Evolutionary conservation across 2,113 vertebrate genomes (phyloP).

Genomic region (Syrmaticus mikado): DNA sequence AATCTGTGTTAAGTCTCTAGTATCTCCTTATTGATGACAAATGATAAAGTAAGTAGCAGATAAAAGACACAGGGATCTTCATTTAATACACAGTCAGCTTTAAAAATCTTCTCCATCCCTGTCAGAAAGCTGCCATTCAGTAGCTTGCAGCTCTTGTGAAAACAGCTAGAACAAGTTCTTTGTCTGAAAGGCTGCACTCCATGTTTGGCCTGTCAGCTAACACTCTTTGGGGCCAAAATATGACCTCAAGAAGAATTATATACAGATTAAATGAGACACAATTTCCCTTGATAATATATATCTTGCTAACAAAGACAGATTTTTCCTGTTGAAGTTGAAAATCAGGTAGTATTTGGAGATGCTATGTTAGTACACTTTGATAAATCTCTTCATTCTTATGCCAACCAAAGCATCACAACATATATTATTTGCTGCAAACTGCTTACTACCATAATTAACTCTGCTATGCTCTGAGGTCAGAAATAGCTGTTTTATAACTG

Average conservation of each 20-base stretch:
- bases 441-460: conserved; percentile 44
- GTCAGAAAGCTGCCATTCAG: background rate
- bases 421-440: conserved; percentile 53
- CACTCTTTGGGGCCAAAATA: background rate
- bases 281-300: background rate
- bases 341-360: background rate
- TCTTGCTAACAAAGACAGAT: conserved; percentile 2
- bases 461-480: background rate
- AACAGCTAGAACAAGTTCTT: background rate
- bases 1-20: background rate
- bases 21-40: background rate
- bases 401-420: conserved; percentile 8
- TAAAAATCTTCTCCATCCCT: background rate
- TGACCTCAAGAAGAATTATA: background rate
- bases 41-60: background rate
- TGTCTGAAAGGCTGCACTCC: background rate
- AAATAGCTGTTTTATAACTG: conserved; percentile 56
- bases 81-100: background rate
- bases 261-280: background rate
- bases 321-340: background rate
- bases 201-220: background rate
- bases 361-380: background rate
- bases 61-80: background rate
- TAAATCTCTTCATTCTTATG: conserved; percentile 13
- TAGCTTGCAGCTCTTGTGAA: background rate